Conservation (phyloP, 2,888 invertebrate genomes). For the Agrochola circellaris region DNA sequence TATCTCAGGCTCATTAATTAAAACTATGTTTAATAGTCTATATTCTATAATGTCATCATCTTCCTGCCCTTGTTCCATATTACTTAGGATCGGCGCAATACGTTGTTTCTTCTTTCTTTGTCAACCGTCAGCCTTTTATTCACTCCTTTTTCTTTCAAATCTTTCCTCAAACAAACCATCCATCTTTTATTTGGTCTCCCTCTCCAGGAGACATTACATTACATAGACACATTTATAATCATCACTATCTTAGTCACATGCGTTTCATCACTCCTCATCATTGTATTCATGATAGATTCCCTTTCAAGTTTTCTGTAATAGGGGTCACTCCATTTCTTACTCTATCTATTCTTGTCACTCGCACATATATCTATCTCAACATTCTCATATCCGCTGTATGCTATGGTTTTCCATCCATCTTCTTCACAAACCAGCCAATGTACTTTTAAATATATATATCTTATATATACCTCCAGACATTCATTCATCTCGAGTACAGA, state of each 20-base stretch:
- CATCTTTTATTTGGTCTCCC: not conserved
- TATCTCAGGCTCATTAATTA: not conserved
- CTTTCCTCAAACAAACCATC: not conserved
- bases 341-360: not conserved
- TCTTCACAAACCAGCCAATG: not conserved
- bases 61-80: not conserved
- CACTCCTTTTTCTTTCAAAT: not conserved
- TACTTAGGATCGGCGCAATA: not conserved
- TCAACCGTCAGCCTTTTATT: not conserved
- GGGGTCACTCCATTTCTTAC: not conserved
- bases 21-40: not conserved
- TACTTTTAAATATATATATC: conserved; percentile 12
- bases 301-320: not conserved
- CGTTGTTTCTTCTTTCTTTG: not conserved
- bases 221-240: not conserved
- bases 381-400: not conserved
- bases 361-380: not conserved
- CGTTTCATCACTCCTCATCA: not conserved
- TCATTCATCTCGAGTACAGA: not conserved
- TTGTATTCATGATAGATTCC: not conserved
- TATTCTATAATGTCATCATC: not conserved
- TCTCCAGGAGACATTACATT: too few species aligned
- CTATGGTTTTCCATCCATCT: not conserved
- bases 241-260: not conserved
- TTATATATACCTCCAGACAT: not conserved